Base-by-base conservation (phyloP, 2,113 vertebrate species). In the Myrmophylax atrothorax region DNA sequence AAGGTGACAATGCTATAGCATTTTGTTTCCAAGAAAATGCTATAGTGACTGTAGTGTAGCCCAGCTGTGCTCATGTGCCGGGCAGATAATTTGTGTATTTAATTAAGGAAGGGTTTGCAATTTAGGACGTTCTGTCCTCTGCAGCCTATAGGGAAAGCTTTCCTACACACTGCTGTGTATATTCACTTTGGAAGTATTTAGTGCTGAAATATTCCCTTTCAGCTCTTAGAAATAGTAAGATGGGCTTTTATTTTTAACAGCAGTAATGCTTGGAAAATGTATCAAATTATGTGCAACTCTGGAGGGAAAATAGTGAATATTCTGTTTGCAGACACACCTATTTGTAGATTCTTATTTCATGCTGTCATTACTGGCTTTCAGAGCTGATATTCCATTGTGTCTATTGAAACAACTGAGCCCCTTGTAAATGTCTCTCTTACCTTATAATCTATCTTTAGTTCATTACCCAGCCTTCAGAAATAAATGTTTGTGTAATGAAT, bases 1-100 rank as follows among this genome's bases (percentile, higher is more conserved):
- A 98, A 99, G 99, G 97, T 93, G 23, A 28, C 59, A 18, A 12
- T 12, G 16, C 84, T 68, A 42, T 78, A 95, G 93, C 95, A 93
- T 96, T 96, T 94, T 53, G 17, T 35, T 11, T 31, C 38, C 17
- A 20, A 86, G 50, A 14, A 89, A 84, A 93, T 96, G 90, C 96
- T 97, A 77, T 96, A 89, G 88, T 44, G 18, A 14, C 93, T 68
- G 50, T 90, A 94, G 92, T 62, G 66, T 87, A 95, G 96, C 33
- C 63, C 63, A 74, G 28, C 78, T 68, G 81, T 96, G 89, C 56
- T 69, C 37, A 9, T 14, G 89, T 84, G 37, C 38, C 23, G 68
- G 87, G 91, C 81, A 52, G 64, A 63, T 77, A 74, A 12, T 85
- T 77, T 89, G 50, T 44, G 1, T 66, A 44, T 67, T 67, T 35